Evolutionary conservation across 2,797 vertebrate genomes (phyloP), one percentile per base, ranked within the genome.

Genomic region (Acropternis orthonyx): DNA sequence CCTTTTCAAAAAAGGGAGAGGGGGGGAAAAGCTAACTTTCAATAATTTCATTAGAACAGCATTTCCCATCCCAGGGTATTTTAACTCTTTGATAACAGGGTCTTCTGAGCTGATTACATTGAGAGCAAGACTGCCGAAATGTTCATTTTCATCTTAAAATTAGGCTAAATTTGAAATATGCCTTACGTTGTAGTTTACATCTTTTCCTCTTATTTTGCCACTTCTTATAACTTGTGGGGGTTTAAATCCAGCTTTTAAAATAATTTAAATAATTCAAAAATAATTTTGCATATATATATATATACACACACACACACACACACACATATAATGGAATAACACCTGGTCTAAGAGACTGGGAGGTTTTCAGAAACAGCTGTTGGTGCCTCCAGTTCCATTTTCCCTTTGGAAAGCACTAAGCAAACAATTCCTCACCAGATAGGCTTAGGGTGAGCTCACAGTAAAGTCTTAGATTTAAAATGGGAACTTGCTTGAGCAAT

Each of bases 21-120:
- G 5, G 1, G 2, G 6, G 4, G 0, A 14, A 39, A 32, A 27
- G 16, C 52, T 23, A 14, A 27, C 30, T 75, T 67, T 49, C 34
- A 75, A 58, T 37, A 30, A 75, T 80, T 88, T 65, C 9, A 41
- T 37, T 11, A 78, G 23, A 59, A 37, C 8, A 13, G 1, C 21
- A 5, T 67, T 79, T 77, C 56, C 43, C 39, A 23, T 77, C 56
- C 43, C 39, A 23, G 51, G 24, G 27, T 36, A 58, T 91, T 91
- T 81, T 65, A 68, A 28, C 32, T 61, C 34, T 32, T 3, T 15
- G 34, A 56, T 43, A 59, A 39, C 5, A n/a, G 7, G 7, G 28
- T 7, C 48, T 83, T 80, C 71, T 71, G 6, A 92, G 63, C 7
- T 12, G 48, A 55, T 66, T 28, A 34, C 18, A 34, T 2, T 30